A percentile compares a stretch with the other conserved stretches of the same genome.
phyloP scores from a whole-genome alignment of 92 coral and sea anemone species.

The Phenganax stokvisi region DNA sequence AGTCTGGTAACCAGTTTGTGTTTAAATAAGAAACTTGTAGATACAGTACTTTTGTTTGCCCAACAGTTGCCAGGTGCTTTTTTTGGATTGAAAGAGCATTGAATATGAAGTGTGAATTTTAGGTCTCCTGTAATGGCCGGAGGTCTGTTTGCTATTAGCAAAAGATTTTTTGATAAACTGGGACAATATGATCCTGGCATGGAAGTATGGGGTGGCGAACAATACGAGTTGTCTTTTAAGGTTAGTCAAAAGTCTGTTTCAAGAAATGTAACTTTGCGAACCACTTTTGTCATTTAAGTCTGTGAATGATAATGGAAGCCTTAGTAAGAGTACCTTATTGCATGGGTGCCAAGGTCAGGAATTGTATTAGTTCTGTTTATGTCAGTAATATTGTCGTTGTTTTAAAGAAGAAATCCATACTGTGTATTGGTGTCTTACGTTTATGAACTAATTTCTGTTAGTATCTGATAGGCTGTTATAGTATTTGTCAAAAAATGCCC shows the following conservation, averaged over 20 bases:
- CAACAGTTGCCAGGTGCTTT: too few relatives aligned
- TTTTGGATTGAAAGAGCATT: too few relatives aligned
- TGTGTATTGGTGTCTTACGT: too few relatives aligned
- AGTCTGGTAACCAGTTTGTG: slow-evolving; percentile 57
- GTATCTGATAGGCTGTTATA: too few relatives aligned
- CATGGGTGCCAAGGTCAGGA: too few relatives aligned
- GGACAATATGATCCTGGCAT: slow-evolving; percentile 99
- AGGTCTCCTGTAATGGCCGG: slow-evolving; percentile 99
- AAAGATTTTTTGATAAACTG: slow-evolving; percentile 72
- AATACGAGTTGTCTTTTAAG: slow-evolving; percentile 92
- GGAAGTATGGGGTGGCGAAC: slow-evolving; percentile 99
- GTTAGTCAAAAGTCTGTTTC: slow-evolving; percentile 40
- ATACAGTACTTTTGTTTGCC: not conserved
- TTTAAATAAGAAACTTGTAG: not conserved
- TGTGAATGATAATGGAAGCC: not conserved
- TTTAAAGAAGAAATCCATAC: too few relatives aligned
- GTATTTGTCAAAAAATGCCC: too few relatives aligned
- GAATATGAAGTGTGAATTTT: not conserved
- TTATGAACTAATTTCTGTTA: too few relatives aligned
- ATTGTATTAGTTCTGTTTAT: too few relatives aligned
- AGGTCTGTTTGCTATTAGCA: slow-evolving; percentile 90
- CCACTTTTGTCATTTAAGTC: not conserved
- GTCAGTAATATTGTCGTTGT: too few relatives aligned
- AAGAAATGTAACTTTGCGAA: not conserved
- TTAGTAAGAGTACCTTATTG: not conserved